These are phyloP conservation scores for Eucriotettix oculatus DNA, from an alignment of 2,888 invertebrate genomes.

Conservation along the genomic window DNA sequence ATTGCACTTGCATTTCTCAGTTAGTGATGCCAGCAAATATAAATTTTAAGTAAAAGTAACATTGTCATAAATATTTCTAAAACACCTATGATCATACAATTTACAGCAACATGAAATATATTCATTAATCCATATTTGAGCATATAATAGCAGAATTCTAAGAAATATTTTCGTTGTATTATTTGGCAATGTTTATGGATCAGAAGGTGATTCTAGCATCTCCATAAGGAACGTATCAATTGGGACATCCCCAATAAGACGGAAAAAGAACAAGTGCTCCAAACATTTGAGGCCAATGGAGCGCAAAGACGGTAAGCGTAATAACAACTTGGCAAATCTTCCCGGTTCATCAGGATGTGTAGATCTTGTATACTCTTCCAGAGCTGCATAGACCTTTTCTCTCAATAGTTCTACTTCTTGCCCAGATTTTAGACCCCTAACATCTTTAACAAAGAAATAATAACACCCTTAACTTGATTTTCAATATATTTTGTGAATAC, in stretches of 20 bases:
- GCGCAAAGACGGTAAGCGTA: slow-evolving; percentile 75
- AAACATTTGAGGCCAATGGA: slow-evolving; percentile 87
- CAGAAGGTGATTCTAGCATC: slow-evolving; percentile 52
- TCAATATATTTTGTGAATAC: no score
- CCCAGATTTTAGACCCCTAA: slow-evolving; percentile 71
- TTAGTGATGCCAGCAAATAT: no score
- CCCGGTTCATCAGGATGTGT: slow-evolving; percentile 84
- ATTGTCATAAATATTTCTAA: no score
- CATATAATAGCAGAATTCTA: no score
- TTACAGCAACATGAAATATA: no score
- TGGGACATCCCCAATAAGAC: slow-evolving; percentile 71
- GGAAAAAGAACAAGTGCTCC: slow-evolving; percentile 89
- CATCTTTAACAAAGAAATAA: slow-evolving; percentile 39
- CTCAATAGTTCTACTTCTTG: slow-evolving; percentile 71
- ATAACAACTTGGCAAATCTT: slow-evolving; percentile 83
- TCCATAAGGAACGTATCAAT: slow-evolving; percentile 73
- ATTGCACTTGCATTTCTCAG: no score
- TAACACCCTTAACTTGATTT: no score
- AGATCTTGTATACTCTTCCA: slow-evolving; percentile 87
- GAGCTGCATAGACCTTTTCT: slow-evolving; percentile 85
- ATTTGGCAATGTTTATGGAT: slow-evolving; percentile 19
- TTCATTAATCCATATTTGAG: no score
- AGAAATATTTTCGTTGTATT: neutral
- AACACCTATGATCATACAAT: no score
- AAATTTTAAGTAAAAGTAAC: no score